Evolutionary conservation across 2,797 vertebrate genomes (phyloP), one percentile per base, ranked within the genome.

Genomic region (Poliocrania exsul): DNA sequence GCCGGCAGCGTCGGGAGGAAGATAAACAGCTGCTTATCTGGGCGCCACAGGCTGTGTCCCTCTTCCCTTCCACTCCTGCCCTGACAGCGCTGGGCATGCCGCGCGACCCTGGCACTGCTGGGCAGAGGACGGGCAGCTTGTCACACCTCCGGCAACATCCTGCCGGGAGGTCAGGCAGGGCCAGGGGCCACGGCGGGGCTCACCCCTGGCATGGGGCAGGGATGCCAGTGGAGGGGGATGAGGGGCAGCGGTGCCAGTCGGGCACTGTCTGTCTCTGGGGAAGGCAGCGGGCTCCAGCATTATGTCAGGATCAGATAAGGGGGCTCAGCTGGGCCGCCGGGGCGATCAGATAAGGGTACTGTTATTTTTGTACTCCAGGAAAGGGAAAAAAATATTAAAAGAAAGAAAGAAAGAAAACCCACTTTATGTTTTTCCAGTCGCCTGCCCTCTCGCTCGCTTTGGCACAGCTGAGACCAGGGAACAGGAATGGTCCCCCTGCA

Each of bases 11-110:
- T 99, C 98, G 96, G 98, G 98, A 98, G 98, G 98, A 99, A 99
- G 98, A 98, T 98, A 99, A 99, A 99, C 98, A 99, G 98, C 95
- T 38, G 95, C 98, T 99, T 99, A 99, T 99, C 99, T 99, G 98
- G 97, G 93, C 93, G 97, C 96, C 96, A 72, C 99, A 99, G 98
- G 97, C 95, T 97, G 97, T 90, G 92, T 81, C 96, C 96, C 97
- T 98, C 98, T 99, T 98, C 98, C 98, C 98, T 98, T 97, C 96
- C 94, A 96, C 97, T 98, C 94, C 97, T 97, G 97, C 97, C 92
- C 89, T 5, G 19, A 67, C 25, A 7, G 93, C 92, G 64, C 91
- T 2, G 80, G 96, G 94, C 95, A 95, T 1, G 5, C 42, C 28
- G 3, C 1, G 4, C 1, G 1, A 44, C 53, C 50, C 65, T 37